These are phyloP conservation scores for Trachelus troglodyta DNA, from an alignment of 2,888 invertebrate species.

Conservation along the genomic window DNA sequence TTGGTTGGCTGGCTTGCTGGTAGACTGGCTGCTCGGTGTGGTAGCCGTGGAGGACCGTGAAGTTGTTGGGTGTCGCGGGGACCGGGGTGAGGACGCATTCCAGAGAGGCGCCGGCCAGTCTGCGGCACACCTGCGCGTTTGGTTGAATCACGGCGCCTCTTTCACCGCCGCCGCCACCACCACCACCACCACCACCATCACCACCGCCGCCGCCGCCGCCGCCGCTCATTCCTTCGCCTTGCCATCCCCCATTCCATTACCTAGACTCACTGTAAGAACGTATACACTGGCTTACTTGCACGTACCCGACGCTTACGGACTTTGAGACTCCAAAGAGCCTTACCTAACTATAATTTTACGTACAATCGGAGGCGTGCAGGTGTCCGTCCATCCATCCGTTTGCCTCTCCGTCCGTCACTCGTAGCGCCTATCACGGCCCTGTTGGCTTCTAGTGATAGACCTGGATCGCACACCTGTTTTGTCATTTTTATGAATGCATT, in stretches of 20 bases:
- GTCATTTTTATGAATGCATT: not conserved
- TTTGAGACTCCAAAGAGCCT: constrained; percentile 26
- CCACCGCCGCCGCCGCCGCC: not conserved
- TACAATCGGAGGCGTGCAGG: constrained; percentile 60
- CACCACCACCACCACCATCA: constrained; percentile 15
- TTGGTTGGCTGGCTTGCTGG: not conserved
- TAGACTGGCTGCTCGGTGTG: not conserved
- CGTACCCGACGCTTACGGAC: not conserved
- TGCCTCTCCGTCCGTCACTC: constrained; percentile 7
- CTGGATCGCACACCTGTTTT: constrained; percentile 52
- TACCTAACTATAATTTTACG: constrained; percentile 41
- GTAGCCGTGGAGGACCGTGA: not conserved
- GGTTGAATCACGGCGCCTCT: constrained; percentile 60
- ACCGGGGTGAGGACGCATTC: constrained; percentile 51
- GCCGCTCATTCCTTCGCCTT: not conserved
- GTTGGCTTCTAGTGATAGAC: constrained; percentile 40
- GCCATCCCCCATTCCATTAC: not conserved
- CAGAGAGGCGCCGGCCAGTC: constrained; percentile 65
- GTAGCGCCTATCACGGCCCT: constrained; percentile 26
- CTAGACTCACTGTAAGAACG: not conserved
- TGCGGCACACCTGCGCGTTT: constrained; percentile 64
- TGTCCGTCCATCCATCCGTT: constrained; percentile 53
- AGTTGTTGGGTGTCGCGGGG: constrained; percentile 1
- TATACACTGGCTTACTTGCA: not conserved
- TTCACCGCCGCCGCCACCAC: constrained; percentile 24